A percentile compares a stretch with the other conserved stretches of the same genome.
Conservation (phyloP, 2,888 invertebrate genomes). For the Emmelina monodactyla region DNA sequence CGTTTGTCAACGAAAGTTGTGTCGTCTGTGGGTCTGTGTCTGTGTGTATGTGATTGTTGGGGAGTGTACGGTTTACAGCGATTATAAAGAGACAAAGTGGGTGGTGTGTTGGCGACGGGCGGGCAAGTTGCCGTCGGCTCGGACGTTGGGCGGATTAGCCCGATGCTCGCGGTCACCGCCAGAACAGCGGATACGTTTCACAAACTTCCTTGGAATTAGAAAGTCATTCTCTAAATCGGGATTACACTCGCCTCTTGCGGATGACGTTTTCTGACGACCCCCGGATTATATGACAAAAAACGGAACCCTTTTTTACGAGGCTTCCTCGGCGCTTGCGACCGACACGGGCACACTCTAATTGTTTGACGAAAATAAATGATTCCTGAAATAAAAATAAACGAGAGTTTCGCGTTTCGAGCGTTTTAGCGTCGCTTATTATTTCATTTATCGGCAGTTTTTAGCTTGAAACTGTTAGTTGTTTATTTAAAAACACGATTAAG, state of each 20-base stretch:
- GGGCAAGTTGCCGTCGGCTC: slow-evolving; percentile 13
- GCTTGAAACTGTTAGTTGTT: no score
- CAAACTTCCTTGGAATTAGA: slow-evolving; percentile 61
- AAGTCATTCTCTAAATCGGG: slow-evolving; percentile 60
- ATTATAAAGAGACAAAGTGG: slow-evolving; percentile 39
- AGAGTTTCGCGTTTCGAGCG: slow-evolving; percentile 52
- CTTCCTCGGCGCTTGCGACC: slow-evolving; percentile 35
- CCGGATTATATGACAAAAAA: slow-evolving; percentile 53
- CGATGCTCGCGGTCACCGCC: slow-evolving; percentile 49
- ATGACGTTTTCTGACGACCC: slow-evolving; percentile 52
- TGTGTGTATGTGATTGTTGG: no score
- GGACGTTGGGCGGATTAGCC: slow-evolving; percentile 53
- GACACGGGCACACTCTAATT: slow-evolving; percentile 50
- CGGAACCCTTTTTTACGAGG: slow-evolving; percentile 46
- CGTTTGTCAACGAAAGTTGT: neutral
- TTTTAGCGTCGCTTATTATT: no score
- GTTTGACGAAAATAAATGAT: slow-evolving; percentile 65
- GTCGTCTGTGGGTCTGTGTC: no score
- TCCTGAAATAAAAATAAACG: slow-evolving; percentile 59
- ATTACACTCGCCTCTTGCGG: slow-evolving; percentile 48
- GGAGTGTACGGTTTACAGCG: slow-evolving; percentile 21
- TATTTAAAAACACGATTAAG: no score
- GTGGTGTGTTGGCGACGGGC: no score
- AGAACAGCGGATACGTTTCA: slow-evolving; percentile 62
- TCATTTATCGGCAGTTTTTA: no score